Conservation (phyloP, 2,888 invertebrate genomes). For the Sarcophaga rosellei region DNA sequence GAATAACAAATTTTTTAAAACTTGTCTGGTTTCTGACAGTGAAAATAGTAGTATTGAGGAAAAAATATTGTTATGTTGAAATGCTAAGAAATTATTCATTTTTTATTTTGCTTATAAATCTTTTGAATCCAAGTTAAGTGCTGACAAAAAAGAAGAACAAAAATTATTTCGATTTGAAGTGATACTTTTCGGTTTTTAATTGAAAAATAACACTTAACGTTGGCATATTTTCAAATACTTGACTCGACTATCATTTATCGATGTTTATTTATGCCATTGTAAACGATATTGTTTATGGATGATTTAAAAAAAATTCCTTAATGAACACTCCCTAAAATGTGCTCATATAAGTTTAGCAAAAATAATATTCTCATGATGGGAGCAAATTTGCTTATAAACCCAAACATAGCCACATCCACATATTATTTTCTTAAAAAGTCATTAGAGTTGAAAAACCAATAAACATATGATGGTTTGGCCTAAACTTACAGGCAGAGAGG, state of each 20-base stretch:
- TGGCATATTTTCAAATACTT: not conserved
- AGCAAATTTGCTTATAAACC: too few species aligned
- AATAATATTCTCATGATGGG: conserved; percentile 18
- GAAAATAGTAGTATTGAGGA: too few species aligned
- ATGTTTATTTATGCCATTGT: not conserved
- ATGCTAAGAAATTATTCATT: too few species aligned
- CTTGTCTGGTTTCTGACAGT: too few species aligned
- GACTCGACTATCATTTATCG: too few species aligned
- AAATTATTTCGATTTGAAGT: too few species aligned
- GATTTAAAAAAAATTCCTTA: not conserved
- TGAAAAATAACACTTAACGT: not conserved
- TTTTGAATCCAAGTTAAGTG: too few species aligned
- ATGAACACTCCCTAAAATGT: conserved; percentile 29
- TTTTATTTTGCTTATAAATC: too few species aligned
- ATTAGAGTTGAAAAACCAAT: conserved; percentile 21
- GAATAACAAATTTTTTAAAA: too few species aligned
- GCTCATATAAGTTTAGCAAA: conserved; percentile 9
- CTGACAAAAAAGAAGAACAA: too few species aligned
- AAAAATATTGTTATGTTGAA: too few species aligned
- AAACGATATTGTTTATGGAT: not conserved
- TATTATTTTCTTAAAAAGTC: conserved; percentile 5
- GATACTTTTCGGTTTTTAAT: not conserved
- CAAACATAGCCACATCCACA: too few species aligned
- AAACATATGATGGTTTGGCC: conserved; percentile 1
- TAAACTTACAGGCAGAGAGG: conserved; percentile 7